Conservation (phyloP, 2,888 invertebrate species). For the Clistopyga incitator region DNA sequence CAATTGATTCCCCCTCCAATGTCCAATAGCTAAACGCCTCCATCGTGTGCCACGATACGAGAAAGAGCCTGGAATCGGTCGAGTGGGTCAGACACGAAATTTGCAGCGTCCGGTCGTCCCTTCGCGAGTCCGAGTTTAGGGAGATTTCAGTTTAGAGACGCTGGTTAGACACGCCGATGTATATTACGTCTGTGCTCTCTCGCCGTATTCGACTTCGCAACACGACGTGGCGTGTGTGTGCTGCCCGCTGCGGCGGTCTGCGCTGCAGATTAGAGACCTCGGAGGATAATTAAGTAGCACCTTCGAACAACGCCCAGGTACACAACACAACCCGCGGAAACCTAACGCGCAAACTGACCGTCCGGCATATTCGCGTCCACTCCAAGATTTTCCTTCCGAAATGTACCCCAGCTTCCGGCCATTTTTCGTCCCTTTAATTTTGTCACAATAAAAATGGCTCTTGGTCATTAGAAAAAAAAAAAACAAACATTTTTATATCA, state of each 20-base stretch:
- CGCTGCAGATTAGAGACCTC: slow-evolving; percentile 82
- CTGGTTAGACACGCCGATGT: slow-evolving; percentile 61
- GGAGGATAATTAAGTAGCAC: slow-evolving; percentile 83
- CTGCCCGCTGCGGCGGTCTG: slow-evolving; percentile 76
- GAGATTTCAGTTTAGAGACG: slow-evolving; percentile 61
- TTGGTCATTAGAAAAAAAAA: too few species aligned
- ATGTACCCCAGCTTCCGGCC: slow-evolving; percentile 39
- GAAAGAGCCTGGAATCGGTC: slow-evolving; percentile 21
- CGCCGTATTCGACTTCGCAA: slow-evolving; percentile 36
- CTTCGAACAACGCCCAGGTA: slow-evolving; percentile 81
- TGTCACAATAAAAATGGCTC: not conserved
- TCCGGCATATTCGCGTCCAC: slow-evolving; percentile 36
- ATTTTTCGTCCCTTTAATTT: slow-evolving; percentile 12
- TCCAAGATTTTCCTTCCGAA: slow-evolving; percentile 49
- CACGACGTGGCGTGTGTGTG: slow-evolving; percentile 79
- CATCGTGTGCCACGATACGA: slow-evolving; percentile 20
- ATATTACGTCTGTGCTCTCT: slow-evolving; percentile 48
- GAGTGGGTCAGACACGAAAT: slow-evolving; percentile 45
- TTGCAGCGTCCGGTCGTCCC: slow-evolving; percentile 48
- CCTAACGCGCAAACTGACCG: slow-evolving; percentile 17
- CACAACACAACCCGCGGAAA: slow-evolving; percentile 53
- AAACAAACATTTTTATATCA: too few species aligned
- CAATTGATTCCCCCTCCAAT: slow-evolving; percentile 47
- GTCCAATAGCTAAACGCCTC: slow-evolving; percentile 30
- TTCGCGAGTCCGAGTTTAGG: slow-evolving; percentile 30